These are phyloP conservation scores for Drosophila infuscata DNA, from an alignment of 2,888 invertebrate genomes.

Conservation along the genomic window DNA sequence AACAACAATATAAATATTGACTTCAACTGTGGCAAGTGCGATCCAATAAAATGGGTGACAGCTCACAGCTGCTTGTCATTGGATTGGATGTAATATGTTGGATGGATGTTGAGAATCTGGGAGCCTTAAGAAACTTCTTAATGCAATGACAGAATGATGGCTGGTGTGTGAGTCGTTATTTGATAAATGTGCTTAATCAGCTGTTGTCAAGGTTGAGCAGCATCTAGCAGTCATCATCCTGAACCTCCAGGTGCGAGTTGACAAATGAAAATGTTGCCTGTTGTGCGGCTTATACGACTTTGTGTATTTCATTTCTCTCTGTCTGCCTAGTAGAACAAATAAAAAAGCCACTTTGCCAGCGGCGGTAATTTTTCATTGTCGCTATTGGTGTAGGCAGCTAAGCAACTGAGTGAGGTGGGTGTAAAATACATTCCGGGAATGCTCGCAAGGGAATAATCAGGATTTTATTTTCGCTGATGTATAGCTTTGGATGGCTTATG, in stretches of 20 bases:
- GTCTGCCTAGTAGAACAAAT: conserved; percentile 21
- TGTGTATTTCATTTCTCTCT: conserved; percentile 19
- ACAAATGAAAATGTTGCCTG: conserved; percentile 46
- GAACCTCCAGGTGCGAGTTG: conserved; percentile 34
- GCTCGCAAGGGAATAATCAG: background rate
- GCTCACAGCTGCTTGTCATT: conserved; percentile 2
- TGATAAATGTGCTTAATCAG: conserved; percentile 69
- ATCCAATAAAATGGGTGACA: conserved; percentile 20
- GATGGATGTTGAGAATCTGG: conserved; percentile 2
- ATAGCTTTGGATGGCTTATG: background rate
- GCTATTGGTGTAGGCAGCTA: conserved; percentile 15
- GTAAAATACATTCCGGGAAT: background rate
- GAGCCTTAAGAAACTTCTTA: conserved; percentile 41
- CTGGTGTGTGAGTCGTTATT: conserved; percentile 29
- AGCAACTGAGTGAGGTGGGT: conserved; percentile 11
- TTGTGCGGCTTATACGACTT: conserved; percentile 39
- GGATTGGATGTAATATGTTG: background rate
- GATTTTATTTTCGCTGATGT: background rate
- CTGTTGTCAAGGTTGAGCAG: conserved; percentile 54
- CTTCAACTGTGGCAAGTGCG: conserved; percentile 27
- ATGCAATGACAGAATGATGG: conserved; percentile 4
- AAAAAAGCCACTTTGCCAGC: conserved; percentile 21
- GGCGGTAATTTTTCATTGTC: conserved; percentile 37
- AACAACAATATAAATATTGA: conserved; percentile 54
- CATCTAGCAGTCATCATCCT: background rate